These are phyloP conservation scores for Tipula vernalis DNA, from an alignment of 2,888 invertebrate species.

Conservation along the genomic window DNA sequence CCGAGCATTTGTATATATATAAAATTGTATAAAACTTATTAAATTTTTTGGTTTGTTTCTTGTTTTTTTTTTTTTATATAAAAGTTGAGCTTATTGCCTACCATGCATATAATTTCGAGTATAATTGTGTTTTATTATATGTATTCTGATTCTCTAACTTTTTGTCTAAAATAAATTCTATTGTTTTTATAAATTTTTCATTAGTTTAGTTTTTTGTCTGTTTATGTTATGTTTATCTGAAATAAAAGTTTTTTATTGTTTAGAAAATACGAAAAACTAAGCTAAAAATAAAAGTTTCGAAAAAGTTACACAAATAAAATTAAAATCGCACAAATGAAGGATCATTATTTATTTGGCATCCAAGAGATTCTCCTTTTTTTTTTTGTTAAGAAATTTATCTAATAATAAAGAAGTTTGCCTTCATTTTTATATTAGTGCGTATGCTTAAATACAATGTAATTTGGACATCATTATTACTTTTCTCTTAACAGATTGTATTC, in stretches of 20 bases:
- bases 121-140: neutral
- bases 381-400: neutral
- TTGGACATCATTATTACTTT: neutral
- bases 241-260: neutral
- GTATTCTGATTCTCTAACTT: neutral
- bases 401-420: neutral
- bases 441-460: neutral
- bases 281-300: neutral
- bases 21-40: neutral
- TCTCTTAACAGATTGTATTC: neutral
- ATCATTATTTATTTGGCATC: neutral
- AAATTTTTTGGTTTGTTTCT: neutral
- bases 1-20: neutral
- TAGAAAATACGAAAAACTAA: neutral
- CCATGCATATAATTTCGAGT: neutral
- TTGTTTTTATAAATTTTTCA: neutral
- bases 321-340: neutral
- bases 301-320: neutral
- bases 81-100: neutral
- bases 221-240: neutral
- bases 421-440: neutral
- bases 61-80: neutral
- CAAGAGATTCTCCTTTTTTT: neutral
- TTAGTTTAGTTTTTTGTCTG: neutral
- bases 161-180: neutral